A percentile compares a stretch with the other conserved stretches of the same genome.
These are phyloP conservation scores for Hafferia zeledoni DNA, from an alignment of 2,797 vertebrate species.

Conservation along the genomic window DNA sequence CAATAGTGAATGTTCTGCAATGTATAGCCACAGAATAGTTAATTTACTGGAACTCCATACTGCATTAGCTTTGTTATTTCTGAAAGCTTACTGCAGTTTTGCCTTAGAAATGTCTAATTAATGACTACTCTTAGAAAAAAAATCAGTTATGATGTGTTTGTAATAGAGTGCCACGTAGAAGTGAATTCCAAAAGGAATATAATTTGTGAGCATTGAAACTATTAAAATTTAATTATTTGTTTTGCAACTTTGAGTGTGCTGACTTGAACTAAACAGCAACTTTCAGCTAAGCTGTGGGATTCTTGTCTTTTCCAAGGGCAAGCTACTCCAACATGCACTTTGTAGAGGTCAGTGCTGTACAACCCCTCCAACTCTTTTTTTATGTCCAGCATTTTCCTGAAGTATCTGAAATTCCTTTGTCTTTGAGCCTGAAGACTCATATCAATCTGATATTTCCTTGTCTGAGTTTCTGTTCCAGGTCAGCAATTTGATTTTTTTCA, in stretches of 20 bases:
- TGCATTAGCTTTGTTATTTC: conserved; percentile 1
- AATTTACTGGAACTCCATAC: neutral
- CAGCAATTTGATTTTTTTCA: conserved; percentile 17
- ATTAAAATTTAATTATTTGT: neutral
- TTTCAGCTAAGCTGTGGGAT: neutral
- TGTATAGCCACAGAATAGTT: neutral
- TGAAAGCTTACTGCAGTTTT: neutral
- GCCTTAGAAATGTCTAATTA: neutral
- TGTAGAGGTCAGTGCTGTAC: neutral
- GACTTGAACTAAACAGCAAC: neutral
- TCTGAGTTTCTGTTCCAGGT: conserved; percentile 20
- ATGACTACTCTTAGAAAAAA: neutral
- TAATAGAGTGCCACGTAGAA: neutral
- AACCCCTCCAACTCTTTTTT: neutral
- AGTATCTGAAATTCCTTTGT: conserved; percentile 6
- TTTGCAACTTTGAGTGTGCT: neutral
- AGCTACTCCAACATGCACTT: neutral
- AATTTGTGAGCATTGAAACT: neutral
- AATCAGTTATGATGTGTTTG: neutral
- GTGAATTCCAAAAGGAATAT: neutral
- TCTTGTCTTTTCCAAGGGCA: neutral
- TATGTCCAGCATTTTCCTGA: neutral
- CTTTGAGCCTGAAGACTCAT: neutral
- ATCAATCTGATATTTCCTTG: conserved; percentile 10
- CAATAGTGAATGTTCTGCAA: neutral